Percentiles rank a stretch among this genome's conserved stretches.
Conservation (phyloP, 2,888 invertebrate genomes). For the Calameuta idolon region DNA sequence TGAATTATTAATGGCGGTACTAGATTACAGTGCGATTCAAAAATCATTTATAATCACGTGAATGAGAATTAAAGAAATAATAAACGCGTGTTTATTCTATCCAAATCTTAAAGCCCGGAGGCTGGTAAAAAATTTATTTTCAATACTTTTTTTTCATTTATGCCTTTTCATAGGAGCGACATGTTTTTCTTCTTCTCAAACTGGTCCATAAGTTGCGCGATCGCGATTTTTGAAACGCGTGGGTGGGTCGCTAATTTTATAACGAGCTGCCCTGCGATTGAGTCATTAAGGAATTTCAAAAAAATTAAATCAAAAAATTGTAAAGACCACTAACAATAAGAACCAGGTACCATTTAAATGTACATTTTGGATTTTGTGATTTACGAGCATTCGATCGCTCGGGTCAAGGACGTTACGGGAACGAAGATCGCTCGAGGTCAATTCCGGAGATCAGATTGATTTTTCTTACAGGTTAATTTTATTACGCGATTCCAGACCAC, state of each 20-base stretch:
- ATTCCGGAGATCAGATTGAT: not conserved
- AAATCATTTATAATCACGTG: not conserved
- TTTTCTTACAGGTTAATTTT: not conserved
- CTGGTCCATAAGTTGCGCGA: not conserved
- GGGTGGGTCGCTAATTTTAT: slow-evolving; percentile 4
- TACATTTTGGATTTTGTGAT: not conserved
- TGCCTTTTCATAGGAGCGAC: not conserved
- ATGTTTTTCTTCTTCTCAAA: not conserved
- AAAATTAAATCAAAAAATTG: not conserved
- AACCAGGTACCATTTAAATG: not conserved
- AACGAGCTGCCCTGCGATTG: slow-evolving; percentile 10
- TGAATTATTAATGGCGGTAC: not conserved
- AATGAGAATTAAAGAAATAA: not conserved
- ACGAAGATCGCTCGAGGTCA: not conserved
- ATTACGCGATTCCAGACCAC: not conserved
- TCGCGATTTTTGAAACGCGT: not conserved
- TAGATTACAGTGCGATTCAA: not conserved
- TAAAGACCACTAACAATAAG: not conserved
- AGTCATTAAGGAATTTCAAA: not conserved
- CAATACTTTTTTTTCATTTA: not conserved
- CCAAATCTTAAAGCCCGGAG: not conserved
- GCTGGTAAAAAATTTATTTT: not conserved
- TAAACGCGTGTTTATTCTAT: not conserved
- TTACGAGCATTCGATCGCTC: not conserved
- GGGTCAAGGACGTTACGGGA: not conserved